A percentile compares a stretch with the other conserved stretches of the same genome.
These are phyloP conservation scores for Lampris incognitus DNA, from an alignment of 2,113 vertebrate genomes.

Conservation along the genomic window DNA sequence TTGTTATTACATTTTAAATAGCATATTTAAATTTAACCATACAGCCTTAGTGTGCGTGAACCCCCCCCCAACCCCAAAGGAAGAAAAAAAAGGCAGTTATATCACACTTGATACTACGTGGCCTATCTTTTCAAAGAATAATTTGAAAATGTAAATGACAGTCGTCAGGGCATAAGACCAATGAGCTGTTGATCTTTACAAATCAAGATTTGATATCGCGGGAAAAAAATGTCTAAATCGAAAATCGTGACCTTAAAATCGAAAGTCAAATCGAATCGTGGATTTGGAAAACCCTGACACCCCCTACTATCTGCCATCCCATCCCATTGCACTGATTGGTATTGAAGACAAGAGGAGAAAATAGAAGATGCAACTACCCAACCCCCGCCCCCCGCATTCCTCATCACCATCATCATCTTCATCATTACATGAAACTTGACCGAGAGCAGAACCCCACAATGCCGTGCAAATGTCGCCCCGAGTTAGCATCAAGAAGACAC, in stretches of 20 bases:
- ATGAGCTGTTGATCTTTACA: too few relatives aligned
- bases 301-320: constrained; percentile 62
- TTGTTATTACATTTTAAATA: too few relatives aligned
- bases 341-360: constrained; percentile 76
- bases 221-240: too few relatives aligned
- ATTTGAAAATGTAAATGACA: too few relatives aligned
- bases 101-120: too few relatives aligned
- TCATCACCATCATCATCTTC: constrained; percentile 83
- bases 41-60: too few relatives aligned
- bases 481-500: constrained; percentile 84
- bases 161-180: too few relatives aligned
- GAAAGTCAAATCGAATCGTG: constrained; percentile 31
- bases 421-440: constrained; percentile 84
- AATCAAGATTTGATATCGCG: too few relatives aligned
- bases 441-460: constrained; percentile 84
- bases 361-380: constrained; percentile 61
- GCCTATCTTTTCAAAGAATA: too few relatives aligned
- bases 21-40: too few relatives aligned
- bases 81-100: too few relatives aligned
- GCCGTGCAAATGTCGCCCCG: constrained; percentile 78
- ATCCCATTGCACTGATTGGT: constrained; percentile 73
- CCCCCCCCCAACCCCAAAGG: too few relatives aligned
- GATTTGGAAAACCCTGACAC: constrained; percentile 46
- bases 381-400: constrained; percentile 57
- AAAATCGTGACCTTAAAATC: background rate